These are phyloP conservation scores for Lasiommata megera DNA, from an alignment of 2,888 invertebrate genomes.

Conservation along the genomic window DNA sequence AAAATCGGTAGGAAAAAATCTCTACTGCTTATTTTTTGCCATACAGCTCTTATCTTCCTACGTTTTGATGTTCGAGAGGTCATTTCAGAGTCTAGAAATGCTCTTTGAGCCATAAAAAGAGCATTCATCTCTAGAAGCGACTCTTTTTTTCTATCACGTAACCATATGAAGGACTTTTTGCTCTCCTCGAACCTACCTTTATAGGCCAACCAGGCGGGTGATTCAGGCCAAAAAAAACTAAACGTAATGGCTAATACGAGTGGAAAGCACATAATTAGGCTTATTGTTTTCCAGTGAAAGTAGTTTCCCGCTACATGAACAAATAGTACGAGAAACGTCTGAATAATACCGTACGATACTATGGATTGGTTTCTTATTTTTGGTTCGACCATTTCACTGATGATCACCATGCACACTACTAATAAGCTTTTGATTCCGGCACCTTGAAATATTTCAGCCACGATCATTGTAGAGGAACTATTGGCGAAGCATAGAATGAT, in stretches of 20 bases:
- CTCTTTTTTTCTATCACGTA: conserved; percentile 27
- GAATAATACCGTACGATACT: conserved; percentile 31
- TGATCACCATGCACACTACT: conserved; percentile 17
- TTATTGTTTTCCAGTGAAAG: conserved; percentile 33
- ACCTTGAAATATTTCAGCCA: conserved; percentile 27
- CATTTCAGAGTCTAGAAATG: conserved; percentile 20
- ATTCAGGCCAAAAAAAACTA: conserved; percentile 36
- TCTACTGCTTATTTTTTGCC: conserved; percentile 14
- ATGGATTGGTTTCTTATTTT: conserved; percentile 35
- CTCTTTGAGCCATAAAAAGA: conserved; percentile 30
- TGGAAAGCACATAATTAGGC: conserved; percentile 26
- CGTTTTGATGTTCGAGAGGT: conserved; percentile 13
- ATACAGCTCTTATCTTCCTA: conserved; percentile 19
- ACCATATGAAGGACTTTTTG: conserved; percentile 31
- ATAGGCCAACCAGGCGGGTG: conserved; percentile 37
- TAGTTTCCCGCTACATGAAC: conserved; percentile 35
- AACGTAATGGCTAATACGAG: conserved; percentile 22
- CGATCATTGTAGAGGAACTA: conserved; percentile 15
- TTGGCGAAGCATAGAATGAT: conserved; percentile 23
- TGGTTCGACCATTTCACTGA: conserved; percentile 30
- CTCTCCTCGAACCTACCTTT: conserved; percentile 35
- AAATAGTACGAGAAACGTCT: conserved; percentile 33
- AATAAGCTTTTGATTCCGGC: conserved; percentile 22
- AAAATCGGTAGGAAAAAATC: conserved; percentile 26
- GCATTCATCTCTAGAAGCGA: conserved; percentile 31